phyloP scores from a whole-genome alignment of 2,113 vertebrate genomes.

The Hipposideros armiger region DNA sequence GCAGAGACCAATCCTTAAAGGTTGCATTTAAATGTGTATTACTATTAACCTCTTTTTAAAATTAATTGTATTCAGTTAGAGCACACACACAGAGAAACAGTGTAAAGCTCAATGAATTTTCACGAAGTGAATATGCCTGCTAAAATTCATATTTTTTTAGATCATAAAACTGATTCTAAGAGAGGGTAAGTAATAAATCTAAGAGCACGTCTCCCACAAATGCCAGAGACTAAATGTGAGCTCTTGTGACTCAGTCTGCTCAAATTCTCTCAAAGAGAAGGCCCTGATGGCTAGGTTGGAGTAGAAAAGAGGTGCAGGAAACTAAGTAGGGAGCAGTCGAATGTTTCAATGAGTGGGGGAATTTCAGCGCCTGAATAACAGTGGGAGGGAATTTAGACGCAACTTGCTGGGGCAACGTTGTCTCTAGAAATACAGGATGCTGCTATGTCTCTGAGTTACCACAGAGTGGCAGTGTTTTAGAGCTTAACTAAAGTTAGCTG shows the following conservation, averaged over 20 bases:
- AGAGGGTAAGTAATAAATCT: background rate
- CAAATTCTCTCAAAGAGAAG: background rate
- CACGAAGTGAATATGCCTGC: background rate
- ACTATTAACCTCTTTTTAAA: background rate
- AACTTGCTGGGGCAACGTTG: background rate
- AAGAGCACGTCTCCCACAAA: too few species aligned
- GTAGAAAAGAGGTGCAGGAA: accelerated
- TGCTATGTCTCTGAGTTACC: constrained; percentile 77
- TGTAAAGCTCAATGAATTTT: background rate
- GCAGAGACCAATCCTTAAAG: background rate
- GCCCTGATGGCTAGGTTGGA: background rate
- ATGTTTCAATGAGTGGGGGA: background rate
- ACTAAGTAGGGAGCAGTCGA: background rate
- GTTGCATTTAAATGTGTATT: background rate
- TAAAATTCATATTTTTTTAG: background rate
- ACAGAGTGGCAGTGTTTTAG: constrained; percentile 88
- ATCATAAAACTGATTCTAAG: background rate
- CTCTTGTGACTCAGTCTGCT: background rate
- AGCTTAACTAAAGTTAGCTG: constrained; percentile 74
- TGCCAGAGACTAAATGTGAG: background rate
- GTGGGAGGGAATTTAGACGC: background rate
- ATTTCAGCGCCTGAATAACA: background rate
- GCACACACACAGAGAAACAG: background rate
- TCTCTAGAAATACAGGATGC: background rate
- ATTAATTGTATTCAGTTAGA: background rate